Evolutionary conservation across 1,140 invertebrate species (phyloP), one percentile per base, ranked within the genome.

Genomic region (Araneus ventricosus): DNA sequence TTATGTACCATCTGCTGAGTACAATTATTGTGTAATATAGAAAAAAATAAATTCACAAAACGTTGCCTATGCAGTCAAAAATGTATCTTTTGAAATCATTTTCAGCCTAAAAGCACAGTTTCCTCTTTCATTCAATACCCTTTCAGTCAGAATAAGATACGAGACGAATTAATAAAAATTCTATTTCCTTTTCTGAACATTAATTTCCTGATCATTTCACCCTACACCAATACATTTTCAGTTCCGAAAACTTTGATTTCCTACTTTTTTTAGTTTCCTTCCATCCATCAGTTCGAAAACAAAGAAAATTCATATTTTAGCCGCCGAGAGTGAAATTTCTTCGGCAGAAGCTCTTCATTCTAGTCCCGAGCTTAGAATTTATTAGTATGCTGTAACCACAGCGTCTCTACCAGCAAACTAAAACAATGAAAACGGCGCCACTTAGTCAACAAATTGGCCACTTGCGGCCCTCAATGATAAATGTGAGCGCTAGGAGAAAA

Each of bases 401-500:
- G 34, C 85, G 59, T 87, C 41, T 84, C 6, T 84, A 67, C 67
- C 34, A 41, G 24, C 37, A 14, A 88, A 45, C 34, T 88, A 22
- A 90, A 45, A 84, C 89, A 90, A 90, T 84, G 82, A 57, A 52
- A 70, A 5, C n/a, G 57, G 63, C 37, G 61, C 27, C 80, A 75
- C 59, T 86, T 86, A 85, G 79, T 92, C 90, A 92, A 92, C 90
- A 92, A 82, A 85, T 92, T 84, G 90, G 80, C 89, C 79, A 90
- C 89, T 90, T 90, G 89, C 80, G 90, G 90, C 90, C 52, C 37
- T 20, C n/a, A 86, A n/a, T 92, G 90, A 92, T 61, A 84, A 92
- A 92, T 92, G 61, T 22, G 57, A 41, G 27, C 22, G 67, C 22
- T 80, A 34, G 34, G 80, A 86, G n/a, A 92, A 92, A 92, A 86